Conservation (phyloP, 2,888 invertebrate genomes). For the Eugnorisma glareosa region DNA sequence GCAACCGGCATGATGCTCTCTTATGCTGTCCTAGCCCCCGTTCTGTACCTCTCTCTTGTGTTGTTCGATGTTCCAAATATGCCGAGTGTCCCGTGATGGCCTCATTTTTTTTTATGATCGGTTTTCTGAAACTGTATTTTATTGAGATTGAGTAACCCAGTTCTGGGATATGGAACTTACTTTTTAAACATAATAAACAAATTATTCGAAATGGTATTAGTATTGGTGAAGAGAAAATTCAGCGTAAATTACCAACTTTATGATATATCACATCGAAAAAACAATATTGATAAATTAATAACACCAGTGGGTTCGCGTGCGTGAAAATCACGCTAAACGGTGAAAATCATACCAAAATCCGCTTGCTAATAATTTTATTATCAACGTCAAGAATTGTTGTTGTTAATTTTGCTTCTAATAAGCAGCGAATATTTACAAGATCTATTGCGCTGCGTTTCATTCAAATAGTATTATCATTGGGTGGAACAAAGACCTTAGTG, state of each 20-base stretch:
- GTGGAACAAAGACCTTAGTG: background rate
- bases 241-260: background rate
- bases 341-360: conserved; percentile 35
- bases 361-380: conserved; percentile 3
- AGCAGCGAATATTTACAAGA: background rate
- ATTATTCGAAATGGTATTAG: background rate
- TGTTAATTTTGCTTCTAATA: conserved; percentile 7
- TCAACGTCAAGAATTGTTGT: background rate
- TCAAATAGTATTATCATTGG: background rate
- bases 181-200: background rate
- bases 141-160: background rate
- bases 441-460: background rate
- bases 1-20: no score
- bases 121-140: background rate
- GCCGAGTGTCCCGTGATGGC: background rate
- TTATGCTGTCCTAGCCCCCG: no score
- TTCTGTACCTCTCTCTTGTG: no score
- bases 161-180: background rate
- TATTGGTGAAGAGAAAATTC: background rate
- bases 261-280: background rate
- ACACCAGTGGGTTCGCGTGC: conserved; percentile 6
- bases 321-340: conserved; percentile 22
- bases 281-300: conserved; percentile 14
- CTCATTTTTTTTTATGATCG: background rate
- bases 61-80: background rate